phyloP scores from a whole-genome alignment of 2,113 vertebrate species.

The Microtus montanus region DNA sequence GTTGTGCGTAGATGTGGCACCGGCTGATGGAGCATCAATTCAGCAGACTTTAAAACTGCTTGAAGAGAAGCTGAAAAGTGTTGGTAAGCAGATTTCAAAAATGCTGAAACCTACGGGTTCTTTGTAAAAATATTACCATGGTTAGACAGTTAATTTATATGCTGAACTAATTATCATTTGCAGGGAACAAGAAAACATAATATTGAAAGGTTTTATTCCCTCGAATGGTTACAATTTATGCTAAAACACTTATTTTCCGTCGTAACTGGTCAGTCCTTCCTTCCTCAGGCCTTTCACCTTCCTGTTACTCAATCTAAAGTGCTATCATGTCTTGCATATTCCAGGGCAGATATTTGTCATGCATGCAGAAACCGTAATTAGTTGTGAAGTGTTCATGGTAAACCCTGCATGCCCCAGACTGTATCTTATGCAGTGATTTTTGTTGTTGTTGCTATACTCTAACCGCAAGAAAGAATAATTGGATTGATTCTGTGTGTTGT shows the following conservation, averaged over 20 bases:
- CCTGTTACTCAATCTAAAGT: slow-evolving; percentile 48
- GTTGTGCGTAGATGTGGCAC: slow-evolving; percentile 98
- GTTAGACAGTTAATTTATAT: slow-evolving; percentile 71
- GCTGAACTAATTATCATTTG: slow-evolving; percentile 44
- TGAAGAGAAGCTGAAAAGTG: slow-evolving; percentile 98
- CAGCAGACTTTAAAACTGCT: slow-evolving; percentile 98
- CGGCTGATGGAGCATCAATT: slow-evolving; percentile 96
- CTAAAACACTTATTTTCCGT: slow-evolving; percentile 31
- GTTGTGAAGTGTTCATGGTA: slow-evolving; percentile 65
- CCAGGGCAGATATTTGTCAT: slow-evolving; percentile 43
- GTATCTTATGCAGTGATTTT: slow-evolving; percentile 55
- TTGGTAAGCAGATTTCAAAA: slow-evolving; percentile 90
- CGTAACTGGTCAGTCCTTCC: neutral
- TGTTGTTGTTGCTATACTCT: slow-evolving; percentile 54
- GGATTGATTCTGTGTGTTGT: slow-evolving; percentile 59
- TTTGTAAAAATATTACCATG: slow-evolving; percentile 55
- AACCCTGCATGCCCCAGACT: slow-evolving; percentile 63
- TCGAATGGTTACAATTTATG: slow-evolving; percentile 4
- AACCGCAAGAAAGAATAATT: slow-evolving; percentile 53
- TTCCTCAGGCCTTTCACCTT: slow-evolving; percentile 38
- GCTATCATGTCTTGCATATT: slow-evolving; percentile 60
- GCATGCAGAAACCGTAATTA: slow-evolving; percentile 44
- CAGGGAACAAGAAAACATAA: slow-evolving; percentile 37
- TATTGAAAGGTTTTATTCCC: slow-evolving; percentile 25
- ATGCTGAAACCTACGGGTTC: slow-evolving; percentile 63